Percentiles rank a stretch among this genome's conserved stretches.
Evolutionary conservation across 2,888 invertebrate species (phyloP).

Genomic region (Eupithecia inturbata): DNA sequence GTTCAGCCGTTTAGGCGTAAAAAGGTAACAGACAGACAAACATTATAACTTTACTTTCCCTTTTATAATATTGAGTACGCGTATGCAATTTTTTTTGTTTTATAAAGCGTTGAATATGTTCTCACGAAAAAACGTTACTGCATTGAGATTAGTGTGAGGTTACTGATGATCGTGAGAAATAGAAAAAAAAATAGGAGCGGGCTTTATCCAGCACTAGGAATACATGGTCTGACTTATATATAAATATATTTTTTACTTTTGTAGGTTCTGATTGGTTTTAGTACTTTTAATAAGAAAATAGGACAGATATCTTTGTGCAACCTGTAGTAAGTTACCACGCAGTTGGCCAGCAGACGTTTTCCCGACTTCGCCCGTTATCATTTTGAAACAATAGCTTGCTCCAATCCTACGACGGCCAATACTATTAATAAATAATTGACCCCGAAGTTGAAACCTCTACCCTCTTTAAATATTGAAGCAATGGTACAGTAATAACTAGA

Average conservation of each 20-base stretch:
- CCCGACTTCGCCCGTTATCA: constrained; percentile 14
- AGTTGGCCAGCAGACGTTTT: not conserved
- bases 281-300: not conserved
- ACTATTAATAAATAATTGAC: constrained; percentile 56
- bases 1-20: not conserved
- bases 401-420: constrained; percentile 52
- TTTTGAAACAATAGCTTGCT: constrained; percentile 50
- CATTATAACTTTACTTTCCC: too few species aligned
- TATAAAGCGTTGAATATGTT: not conserved
- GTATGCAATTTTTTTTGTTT: not conserved
- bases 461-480: constrained; percentile 51
- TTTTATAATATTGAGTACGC: too few species aligned
- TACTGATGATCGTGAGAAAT: too few species aligned
- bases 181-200: too few species aligned
- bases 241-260: too few species aligned
- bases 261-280: too few species aligned
- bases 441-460: constrained; percentile 49
- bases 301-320: not conserved
- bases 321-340: not conserved
- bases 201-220: not conserved
- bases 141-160: too few species aligned
- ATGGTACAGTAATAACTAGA: constrained; percentile 47
- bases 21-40: too few species aligned
- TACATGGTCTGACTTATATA: not conserved
- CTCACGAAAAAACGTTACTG: too few species aligned